phyloP scores from a whole-genome alignment of 2,113 vertebrate species.

The Ictidomys tridecemlineatus region DNA sequence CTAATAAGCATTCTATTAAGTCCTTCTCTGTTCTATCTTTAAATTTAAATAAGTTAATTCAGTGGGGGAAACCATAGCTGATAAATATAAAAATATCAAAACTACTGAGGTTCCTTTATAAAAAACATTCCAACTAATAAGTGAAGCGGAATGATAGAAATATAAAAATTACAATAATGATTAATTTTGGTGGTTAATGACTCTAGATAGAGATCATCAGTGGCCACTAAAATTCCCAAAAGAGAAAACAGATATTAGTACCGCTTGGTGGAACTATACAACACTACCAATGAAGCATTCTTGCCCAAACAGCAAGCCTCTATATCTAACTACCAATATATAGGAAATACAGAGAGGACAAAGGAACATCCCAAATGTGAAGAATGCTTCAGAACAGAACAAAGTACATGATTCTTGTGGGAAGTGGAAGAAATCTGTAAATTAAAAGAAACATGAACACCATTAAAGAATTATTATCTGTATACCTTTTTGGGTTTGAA shows the following conservation, averaged over 20 bases:
- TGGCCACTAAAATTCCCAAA: not conserved
- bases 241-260: not conserved
- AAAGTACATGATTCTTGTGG: not conserved
- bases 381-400: not conserved
- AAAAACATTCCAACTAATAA: conserved; percentile 39
- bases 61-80: not conserved
- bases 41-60: conserved; percentile 47
- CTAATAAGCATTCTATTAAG: conserved; percentile 25
- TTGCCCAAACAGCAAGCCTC: not conserved
- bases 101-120: not conserved
- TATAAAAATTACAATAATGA: not conserved
- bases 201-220: not conserved
- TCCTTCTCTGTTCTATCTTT: not conserved
- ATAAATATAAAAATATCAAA: conserved; percentile 12
- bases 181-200: not conserved
- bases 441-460: not conserved
- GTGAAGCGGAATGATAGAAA: conserved; percentile 2
- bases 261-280: not conserved
- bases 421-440: not conserved
- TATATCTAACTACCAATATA: not conserved
- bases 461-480: not conserved
- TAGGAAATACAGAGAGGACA: not conserved
- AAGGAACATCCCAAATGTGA: not conserved
- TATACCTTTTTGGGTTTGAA: conserved; percentile 35
- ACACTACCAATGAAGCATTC: not conserved